These are phyloP conservation scores for Vollenhovia emeryi DNA, from an alignment of 1,140 invertebrate genomes.

Conservation along the genomic window DNA sequence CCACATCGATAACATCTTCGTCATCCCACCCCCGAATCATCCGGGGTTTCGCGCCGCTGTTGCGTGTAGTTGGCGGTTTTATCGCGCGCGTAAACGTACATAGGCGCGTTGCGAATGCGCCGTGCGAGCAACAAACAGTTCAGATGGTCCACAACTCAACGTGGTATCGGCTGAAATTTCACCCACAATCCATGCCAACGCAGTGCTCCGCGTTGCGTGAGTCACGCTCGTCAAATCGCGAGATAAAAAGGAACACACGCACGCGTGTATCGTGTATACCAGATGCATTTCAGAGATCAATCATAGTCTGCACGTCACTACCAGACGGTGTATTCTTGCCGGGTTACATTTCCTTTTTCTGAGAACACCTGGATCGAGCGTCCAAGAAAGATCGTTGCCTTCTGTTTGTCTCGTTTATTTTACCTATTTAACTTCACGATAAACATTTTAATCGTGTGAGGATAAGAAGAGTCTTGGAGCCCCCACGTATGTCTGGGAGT, in stretches of 20 bases:
- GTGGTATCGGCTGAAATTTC: not conserved
- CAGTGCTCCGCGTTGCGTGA: not conserved
- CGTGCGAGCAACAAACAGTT: not conserved
- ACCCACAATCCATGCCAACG: not conserved
- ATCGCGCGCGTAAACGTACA: not conserved
- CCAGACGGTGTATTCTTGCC: constrained; percentile 13
- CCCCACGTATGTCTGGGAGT: not conserved
- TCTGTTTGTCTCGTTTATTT: too few species aligned
- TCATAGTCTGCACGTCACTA: constrained; percentile 56
- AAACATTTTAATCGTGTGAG: not conserved
- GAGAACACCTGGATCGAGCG: not conserved
- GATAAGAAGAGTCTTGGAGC: not conserved
- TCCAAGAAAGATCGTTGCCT: not conserved
- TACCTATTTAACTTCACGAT: not conserved
- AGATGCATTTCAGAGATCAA: constrained; percentile 63
- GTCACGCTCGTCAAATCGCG: not conserved
- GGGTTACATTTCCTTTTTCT: not conserved
- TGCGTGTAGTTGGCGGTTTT: not conserved
- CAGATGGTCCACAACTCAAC: not conserved
- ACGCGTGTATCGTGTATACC: not conserved
- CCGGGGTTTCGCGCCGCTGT: not conserved
- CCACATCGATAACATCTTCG: constrained; percentile 67
- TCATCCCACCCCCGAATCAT: constrained; percentile 45
- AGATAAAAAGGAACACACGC: not conserved
- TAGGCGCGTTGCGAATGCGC: too few species aligned